A percentile compares a stretch with the other conserved stretches of the same genome.
phyloP scores from a whole-genome alignment of 2,113 vertebrate genomes.

The Lophochroa leadbeateri region DNA sequence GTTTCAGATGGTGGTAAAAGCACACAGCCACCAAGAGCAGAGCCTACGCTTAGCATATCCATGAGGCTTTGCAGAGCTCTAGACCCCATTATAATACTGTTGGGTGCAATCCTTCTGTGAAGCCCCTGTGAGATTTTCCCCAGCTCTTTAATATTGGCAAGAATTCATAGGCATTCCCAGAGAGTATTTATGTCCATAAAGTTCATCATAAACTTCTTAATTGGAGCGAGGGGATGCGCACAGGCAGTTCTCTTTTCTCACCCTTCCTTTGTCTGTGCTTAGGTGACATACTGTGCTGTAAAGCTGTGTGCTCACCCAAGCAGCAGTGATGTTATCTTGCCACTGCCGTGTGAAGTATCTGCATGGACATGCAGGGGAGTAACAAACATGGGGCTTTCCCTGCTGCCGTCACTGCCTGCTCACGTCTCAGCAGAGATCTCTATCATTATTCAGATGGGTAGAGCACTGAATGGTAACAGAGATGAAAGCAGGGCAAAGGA shows the following conservation, averaged over 20 bases:
- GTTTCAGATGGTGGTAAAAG: background rate
- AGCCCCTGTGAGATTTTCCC: background rate
- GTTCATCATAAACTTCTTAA: background rate
- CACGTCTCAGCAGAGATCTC: background rate
- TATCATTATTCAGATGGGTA: background rate
- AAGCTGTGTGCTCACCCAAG: background rate
- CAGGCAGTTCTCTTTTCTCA: background rate
- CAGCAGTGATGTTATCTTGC: background rate
- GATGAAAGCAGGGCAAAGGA: background rate
- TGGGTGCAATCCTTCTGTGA: background rate
- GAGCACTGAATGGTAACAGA: background rate
- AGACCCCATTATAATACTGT: background rate
- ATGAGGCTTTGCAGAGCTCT: background rate
- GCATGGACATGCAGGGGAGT: background rate
- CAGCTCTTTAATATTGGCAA: background rate
- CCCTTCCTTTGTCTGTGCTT: background rate
- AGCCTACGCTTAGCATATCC: accelerated
- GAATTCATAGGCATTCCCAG: background rate
- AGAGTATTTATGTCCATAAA: background rate
- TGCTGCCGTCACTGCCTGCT: background rate
- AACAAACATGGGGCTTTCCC: background rate
- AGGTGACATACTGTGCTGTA: background rate
- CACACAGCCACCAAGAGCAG: background rate
- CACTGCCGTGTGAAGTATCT: accelerated
- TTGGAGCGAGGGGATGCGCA: background rate